Percentiles rank a stretch among this genome's conserved stretches.
These are phyloP conservation scores for Nephotettix cincticeps DNA, from an alignment of 1,140 invertebrate species.

Conservation along the genomic window DNA sequence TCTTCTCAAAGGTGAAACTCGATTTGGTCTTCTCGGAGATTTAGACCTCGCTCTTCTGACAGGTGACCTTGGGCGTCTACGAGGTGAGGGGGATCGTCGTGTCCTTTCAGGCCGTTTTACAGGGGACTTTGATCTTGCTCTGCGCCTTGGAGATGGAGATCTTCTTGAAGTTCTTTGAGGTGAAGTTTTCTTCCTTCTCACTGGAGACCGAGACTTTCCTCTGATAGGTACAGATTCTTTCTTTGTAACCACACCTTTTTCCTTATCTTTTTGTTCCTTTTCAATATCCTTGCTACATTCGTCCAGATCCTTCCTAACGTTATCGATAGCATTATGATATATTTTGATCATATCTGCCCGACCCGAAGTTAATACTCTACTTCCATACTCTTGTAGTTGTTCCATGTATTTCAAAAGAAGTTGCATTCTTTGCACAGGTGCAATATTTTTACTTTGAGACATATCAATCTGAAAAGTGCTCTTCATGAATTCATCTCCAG, in stretches of 20 bases:
- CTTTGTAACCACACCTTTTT: background rate
- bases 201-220: background rate
- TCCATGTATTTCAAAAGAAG: slow-evolving; percentile 9
- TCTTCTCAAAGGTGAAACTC: no score
- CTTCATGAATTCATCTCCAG: slow-evolving; percentile 12
- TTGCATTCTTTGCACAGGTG: background rate
- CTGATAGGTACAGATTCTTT: background rate
- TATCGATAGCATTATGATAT: slow-evolving; percentile 6
- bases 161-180: background rate
- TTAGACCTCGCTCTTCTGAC: no score
- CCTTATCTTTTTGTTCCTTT: slow-evolving; percentile 9
- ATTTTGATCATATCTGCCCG: slow-evolving; percentile 8
- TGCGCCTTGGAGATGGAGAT: slow-evolving; percentile 7
- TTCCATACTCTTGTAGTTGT: slow-evolving; percentile 14
- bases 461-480: background rate
- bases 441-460: background rate
- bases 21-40: no score
- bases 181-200: background rate
- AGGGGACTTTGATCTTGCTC: background rate
- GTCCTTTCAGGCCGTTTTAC: background rate
- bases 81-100: background rate
- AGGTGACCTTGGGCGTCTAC: no score
- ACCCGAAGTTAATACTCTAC: background rate
- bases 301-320: background rate
- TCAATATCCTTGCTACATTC: background rate